Base-by-base conservation (phyloP, 2,797 vertebrate genomes). In the Anas bernieri region DNA sequence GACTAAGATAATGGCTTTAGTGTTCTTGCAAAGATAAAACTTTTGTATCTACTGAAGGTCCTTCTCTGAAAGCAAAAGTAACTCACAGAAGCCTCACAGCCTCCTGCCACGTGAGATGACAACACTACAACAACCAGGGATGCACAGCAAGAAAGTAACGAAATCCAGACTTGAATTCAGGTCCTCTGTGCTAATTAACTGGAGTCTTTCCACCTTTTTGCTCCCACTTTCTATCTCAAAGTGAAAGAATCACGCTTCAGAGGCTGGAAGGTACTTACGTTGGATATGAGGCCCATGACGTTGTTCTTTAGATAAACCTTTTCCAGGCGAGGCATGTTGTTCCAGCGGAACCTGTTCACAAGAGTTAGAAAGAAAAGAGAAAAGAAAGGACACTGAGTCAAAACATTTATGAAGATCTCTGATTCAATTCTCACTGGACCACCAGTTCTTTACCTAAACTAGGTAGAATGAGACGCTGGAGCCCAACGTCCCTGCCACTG, bases 281-380 rank as follows among this genome's bases (percentile, higher is more conserved):
- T 98, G 89, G 98, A 98, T 85, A 99, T 98, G 50, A 99, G 98
- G 61, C 98, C 98, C 99, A 99, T 99, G 66, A 99, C 98, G 64
- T 98, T 99, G 94, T 99, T 98, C 97, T 99, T 99, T 81, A 99
- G 80, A 69, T 98, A 98, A 62, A 99, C 98, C 94, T 99, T 99
- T 86, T 99, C 99, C 90, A 98, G 92, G 11, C 98, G 98, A 82
- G 98, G 96, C 99, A 99, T 99, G 94, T 98, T 97, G 94, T 99
- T 99, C 99, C 99, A 99, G 55, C 98, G 97, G 94, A 99, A 99
- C 93, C 99, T 99, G 94, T n/a, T 67, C 4, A 74, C 45, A 56
- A 86, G 22, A 41, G 8, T 31, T 48, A 5, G 16, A 25, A 13
- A n/a, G 15, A 10, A 37, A 5, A 67, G 7, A 95, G 31, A 28